These are phyloP conservation scores for Mamestra configurata DNA, from an alignment of 1,140 invertebrate species.

Conservation along the genomic window DNA sequence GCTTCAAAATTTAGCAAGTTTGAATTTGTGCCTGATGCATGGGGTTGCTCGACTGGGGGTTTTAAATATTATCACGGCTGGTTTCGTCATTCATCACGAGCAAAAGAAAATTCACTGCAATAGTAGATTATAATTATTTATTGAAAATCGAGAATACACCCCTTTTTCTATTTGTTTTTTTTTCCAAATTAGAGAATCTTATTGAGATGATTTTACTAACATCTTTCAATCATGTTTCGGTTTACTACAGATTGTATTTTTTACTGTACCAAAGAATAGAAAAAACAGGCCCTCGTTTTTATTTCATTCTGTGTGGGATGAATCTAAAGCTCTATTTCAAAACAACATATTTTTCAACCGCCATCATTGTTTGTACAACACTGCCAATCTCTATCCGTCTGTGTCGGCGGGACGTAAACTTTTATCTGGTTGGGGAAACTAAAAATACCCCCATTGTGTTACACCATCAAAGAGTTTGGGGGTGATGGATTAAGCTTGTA, in stretches of 20 bases:
- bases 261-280: no score
- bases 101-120: background rate
- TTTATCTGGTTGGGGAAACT: constrained; percentile 47
- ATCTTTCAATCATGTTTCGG: no score
- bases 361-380: constrained; percentile 35
- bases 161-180: background rate
- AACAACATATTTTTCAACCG: constrained; percentile 1
- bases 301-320: background rate
- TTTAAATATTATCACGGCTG: background rate
- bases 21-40: background rate
- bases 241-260: no score
- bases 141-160: background rate
- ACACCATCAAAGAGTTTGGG: constrained; percentile 79
- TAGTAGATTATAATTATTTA: constrained; percentile 9
- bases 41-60: background rate
- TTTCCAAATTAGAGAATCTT: no score
- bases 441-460: constrained; percentile 63
- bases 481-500: constrained; percentile 79
- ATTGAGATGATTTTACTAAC: no score
- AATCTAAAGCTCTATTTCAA: background rate
- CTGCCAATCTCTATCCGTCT: constrained; percentile 23
- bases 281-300: no score
- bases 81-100: background rate
- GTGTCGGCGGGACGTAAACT: constrained; percentile 23
- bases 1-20: constrained; percentile 10